phyloP scores from a whole-genome alignment of 2,888 invertebrate genomes.

The Drosophila atripex region DNA sequence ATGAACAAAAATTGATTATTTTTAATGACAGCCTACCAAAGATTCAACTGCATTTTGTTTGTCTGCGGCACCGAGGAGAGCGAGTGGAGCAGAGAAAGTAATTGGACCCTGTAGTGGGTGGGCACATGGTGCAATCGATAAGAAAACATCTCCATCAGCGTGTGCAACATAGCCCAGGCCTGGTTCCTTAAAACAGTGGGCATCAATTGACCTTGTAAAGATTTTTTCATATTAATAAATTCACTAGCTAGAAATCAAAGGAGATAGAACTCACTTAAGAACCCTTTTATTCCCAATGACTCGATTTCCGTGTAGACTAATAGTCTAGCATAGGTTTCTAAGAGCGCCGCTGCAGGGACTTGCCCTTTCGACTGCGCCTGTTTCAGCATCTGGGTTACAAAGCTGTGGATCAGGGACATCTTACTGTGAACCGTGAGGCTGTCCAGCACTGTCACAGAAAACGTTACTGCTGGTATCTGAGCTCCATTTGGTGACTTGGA shows the following conservation, averaged over 20 bases:
- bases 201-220: conserved; percentile 89
- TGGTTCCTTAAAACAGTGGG: conserved; percentile 96
- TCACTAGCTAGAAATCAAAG: neutral
- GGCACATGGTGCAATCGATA: conserved; percentile 98
- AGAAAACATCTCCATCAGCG: conserved; percentile 97
- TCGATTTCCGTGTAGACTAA: conserved; percentile 98
- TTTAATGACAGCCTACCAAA: conserved; percentile 87
- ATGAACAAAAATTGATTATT: neutral
- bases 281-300: conserved; percentile 97
- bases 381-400: conserved; percentile 95
- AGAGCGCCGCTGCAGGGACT: conserved; percentile 94
- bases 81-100: conserved; percentile 95
- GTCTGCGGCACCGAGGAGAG: conserved; percentile 96
- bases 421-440: conserved; percentile 97
- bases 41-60: conserved; percentile 96
- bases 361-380: conserved; percentile 94
- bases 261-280: conserved; percentile 88
- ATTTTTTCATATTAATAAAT: neutral
- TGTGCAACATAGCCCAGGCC: conserved; percentile 98
- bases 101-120: conserved; percentile 96
- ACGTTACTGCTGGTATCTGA: conserved; percentile 91
- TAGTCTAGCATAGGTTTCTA: conserved; percentile 96
- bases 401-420: conserved; percentile 93
- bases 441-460: conserved; percentile 96
- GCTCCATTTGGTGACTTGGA: conserved; percentile 86